These are phyloP conservation scores for Eulemur coronatus DNA, from an alignment of 2,797 vertebrate species.

Conservation along the genomic window DNA sequence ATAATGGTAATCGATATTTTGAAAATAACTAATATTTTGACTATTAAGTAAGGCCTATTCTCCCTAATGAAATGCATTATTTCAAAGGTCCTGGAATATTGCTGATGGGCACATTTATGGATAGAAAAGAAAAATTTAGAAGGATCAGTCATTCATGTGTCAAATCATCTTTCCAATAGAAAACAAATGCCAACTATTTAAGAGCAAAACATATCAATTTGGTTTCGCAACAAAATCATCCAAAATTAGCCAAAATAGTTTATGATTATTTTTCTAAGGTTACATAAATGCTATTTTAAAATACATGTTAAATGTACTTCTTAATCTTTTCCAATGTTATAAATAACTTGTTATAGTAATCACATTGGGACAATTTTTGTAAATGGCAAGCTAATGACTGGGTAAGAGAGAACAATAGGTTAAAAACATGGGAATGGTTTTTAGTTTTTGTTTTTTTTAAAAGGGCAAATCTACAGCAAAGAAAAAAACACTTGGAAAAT, in stretches of 20 bases:
- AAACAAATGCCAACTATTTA: constrained; percentile 38
- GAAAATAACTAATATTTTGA: constrained; percentile 23
- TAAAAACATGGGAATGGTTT: constrained; percentile 72
- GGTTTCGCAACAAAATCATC: constrained; percentile 44
- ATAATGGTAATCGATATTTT: constrained; percentile 11
- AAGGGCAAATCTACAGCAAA: constrained; percentile 55
- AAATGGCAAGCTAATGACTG: constrained; percentile 65
- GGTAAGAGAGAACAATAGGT: constrained; percentile 65
- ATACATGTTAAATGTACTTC: neutral
- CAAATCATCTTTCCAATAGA: constrained; percentile 26
- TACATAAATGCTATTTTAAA: constrained; percentile 43
- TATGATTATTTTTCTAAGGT: constrained; percentile 52
- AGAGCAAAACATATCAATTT: constrained; percentile 48
- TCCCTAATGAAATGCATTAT: constrained; percentile 34
- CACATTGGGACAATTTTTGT: constrained; percentile 65
- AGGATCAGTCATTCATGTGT: constrained; percentile 33
- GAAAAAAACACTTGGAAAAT: constrained; percentile 68
- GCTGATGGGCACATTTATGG: constrained; percentile 42
- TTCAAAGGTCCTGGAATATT: constrained; percentile 33
- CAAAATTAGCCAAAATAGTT: constrained; percentile 55
- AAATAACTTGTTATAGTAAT: constrained; percentile 74
- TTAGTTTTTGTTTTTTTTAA: constrained; percentile 58
- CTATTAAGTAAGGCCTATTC: constrained; percentile 35
- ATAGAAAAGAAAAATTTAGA: constrained; percentile 40
- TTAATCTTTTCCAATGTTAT: constrained; percentile 58